These are phyloP conservation scores for Protula sp. DNA, from an alignment of 2,888 invertebrate species.

Conservation along the genomic window DNA sequence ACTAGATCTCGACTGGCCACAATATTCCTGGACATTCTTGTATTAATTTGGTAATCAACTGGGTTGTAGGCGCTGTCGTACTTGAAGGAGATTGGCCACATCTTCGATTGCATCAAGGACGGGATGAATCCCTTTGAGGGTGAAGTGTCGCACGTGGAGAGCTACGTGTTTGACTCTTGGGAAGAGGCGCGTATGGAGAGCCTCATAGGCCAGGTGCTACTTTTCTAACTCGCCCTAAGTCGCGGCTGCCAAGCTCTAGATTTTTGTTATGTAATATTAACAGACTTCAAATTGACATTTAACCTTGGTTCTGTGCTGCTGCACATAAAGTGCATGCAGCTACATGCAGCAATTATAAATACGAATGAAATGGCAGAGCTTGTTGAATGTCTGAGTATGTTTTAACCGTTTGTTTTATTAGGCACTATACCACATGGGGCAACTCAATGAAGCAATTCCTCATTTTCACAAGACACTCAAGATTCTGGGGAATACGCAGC, in stretches of 20 bases:
- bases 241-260: not conserved
- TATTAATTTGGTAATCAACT: too few relatives aligned
- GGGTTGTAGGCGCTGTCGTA: slow-evolving; percentile 21
- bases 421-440: not conserved
- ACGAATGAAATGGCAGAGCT: too few relatives aligned
- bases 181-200: slow-evolving; percentile 14
- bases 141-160: slow-evolving; percentile 3
- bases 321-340: too few relatives aligned
- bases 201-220: slow-evolving; percentile 17
- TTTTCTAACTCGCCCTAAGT: not conserved
- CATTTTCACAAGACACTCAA: not conserved
- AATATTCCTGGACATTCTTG: not conserved
- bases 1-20: too few relatives aligned
- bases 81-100: slow-evolving; percentile 15
- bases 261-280: not conserved
- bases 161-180: slow-evolving; percentile 5
- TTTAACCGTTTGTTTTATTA: not conserved
- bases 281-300: not conserved
- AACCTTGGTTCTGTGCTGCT: not conserved
- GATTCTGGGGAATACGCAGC: not conserved
- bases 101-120: slow-evolving; percentile 9
- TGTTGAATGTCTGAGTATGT: too few relatives aligned
- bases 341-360: too few relatives aligned
- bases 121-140: slow-evolving; percentile 19
- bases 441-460: not conserved